Base-by-base conservation (phyloP, 1,140 invertebrate genomes). In the Neodiprion pinetum region DNA sequence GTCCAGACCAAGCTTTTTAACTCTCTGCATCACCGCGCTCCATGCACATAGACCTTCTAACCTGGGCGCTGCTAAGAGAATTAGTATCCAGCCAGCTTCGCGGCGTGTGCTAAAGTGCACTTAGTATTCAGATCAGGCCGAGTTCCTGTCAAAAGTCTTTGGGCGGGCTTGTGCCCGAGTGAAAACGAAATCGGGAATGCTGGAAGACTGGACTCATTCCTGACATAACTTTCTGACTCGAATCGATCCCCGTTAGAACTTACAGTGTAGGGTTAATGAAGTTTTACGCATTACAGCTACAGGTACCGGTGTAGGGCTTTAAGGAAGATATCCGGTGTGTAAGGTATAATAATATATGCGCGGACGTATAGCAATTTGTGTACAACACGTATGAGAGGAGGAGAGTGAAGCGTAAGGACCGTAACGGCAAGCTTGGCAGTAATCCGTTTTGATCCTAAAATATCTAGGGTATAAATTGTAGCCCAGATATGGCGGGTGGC, bases 391-490 rank as follows among this genome's bases (percentile, higher is more conserved):
- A 73, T 53, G 66, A 40, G 71, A 40, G 50, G 9, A 48, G 48
- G 71, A 73, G 68, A 71, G 77, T 74, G 49, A 50, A 48, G 48
- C 12, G 67, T 65, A 71, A 76, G 72, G 47, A 66, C 48, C n/a
- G 48, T 5, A 47, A 48, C 1, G 48, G 28, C 49, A 48, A 9
- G 73, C 53, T 61, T 48, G 48, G 17, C n/a, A 23, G 67, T 75
- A 75, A 77, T 74, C 72, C 72, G 75, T 75, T 81, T 81, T 79
- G 73, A 77, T 78, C 81, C 79, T 82, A 76, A 81, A 84, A 85
- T 85, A 84, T 61, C 53, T 86, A 81, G 76, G 81, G 80, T 80
- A 81, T 84, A 83, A 81, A 81, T 81, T 82, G 72, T 67, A 66
- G 71, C 28, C 73, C 72, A 77, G 11, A 12, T 78, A 78, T 77